Evolutionary conservation across 2,888 invertebrate species (phyloP), one percentile per base, ranked within the genome.

Genomic region (Mesopsocus fuscifrons): DNA sequence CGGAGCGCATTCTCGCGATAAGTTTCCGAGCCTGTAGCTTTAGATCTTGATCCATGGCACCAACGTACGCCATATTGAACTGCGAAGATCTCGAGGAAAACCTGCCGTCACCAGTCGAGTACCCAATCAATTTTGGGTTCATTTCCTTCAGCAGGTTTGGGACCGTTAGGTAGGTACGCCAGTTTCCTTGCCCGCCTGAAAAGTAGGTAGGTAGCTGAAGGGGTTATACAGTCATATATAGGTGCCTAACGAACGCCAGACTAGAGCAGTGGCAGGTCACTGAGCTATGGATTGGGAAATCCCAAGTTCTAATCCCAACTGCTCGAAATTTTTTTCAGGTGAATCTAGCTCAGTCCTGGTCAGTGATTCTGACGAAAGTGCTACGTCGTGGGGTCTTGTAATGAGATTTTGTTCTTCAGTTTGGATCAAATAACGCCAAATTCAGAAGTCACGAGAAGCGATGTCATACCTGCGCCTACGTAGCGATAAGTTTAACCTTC

Each of bases 111-210:
- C 59, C 58, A 1, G 63, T 45, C 0, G 76, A 65, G 49, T 69
- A 76, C 1, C 77, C 77, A 43, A 72, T 59, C 15, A 78, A 54
- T 34, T 70, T 64, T 0, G 72, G 71, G 57, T 77, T 77, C 54
- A 70, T 77, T 53, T 67, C 70, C 52, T 71, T 71, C 15, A 74
- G 52, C 34, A 74, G 69, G 55, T 74, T 72, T 11, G 72, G 71
- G 34, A 72, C 34, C 1, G 71, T 72, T 13, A 70, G 50, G 50
- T 58, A 66, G 44, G 64, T 57, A 32, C 63, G 58, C 71, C 71
- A 72, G 21, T 59, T 63, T 8, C 58, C 63, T 52, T 67, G 61
- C 0, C 71, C 71, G 4, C 72, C 65, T 64, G 51, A 49, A 46
- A 18, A 46, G 23, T 15, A 33, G 3, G 17, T 3, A 33, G 17